Evolutionary conservation across 2,797 vertebrate species (phyloP), one percentile per base, ranked within the genome.

Genomic region (Eulemur albifrons): DNA sequence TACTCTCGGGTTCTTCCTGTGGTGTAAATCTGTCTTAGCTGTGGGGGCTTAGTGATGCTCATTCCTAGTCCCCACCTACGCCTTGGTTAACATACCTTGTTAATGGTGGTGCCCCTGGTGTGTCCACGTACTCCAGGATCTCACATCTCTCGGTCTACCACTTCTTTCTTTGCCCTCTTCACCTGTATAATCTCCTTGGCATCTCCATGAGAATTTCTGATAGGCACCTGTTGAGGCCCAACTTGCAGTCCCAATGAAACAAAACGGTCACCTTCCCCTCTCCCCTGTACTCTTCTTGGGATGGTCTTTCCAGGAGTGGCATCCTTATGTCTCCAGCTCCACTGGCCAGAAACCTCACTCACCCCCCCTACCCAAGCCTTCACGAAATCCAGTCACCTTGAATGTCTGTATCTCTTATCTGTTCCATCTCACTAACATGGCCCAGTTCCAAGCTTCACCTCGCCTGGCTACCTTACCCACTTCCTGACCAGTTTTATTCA

Each of bases 241-340:
- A 32, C 20, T 20, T 43, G 13, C 38, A 63, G 27, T 15, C 48
- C 13, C 10, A 7, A 15, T 30, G 32, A 92, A 23, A 32, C 14
- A 0, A 12, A 57, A 14, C 21, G 4, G 7, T 7, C 2, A 4
- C 72, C 7, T 11, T 11, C 18, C 10, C 1, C 14, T 4, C 0
- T 1, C 21, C 7, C 21, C 35, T 20, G 27, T 27, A 11, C 14
- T 52, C 9, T 23, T 35, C 10, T 15, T 20, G 14, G 18, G 27
- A 32, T 21, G 9, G 17, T 17, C n/a, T 32, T 59, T 18, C 43
- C 10, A 14, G 14, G 4, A 50, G 89, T 13, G 12, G 23, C 0
- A 4, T 25, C 23, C 30, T 40, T 20, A 8, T 11, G 13, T 72
- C 27, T 92, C 35, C 4, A 30, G 21, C 3, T 45, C 3, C 1